Evolutionary conservation across 2,888 invertebrate species (phyloP), one percentile per base, ranked within the genome.

Genomic region (Drosophila subsilvestris): DNA sequence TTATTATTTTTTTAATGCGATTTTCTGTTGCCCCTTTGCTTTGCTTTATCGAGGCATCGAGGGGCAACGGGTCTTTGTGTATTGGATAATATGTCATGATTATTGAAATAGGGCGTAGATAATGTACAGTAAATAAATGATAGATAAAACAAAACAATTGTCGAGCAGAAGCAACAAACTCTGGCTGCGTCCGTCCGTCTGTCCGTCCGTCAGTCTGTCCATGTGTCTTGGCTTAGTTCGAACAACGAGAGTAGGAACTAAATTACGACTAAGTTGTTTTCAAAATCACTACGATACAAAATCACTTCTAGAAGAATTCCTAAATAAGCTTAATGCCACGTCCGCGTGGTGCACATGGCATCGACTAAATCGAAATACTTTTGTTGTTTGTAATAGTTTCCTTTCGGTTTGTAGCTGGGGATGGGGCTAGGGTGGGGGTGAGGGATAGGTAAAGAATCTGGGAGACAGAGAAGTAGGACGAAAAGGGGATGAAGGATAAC

Each of bases 251-350:
- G 54, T 81, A 82, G 69, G 86, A 83, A 83, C 80, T 86, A 86
- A 37, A 86, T 83, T 83, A 86, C 62, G 59, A 74, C 74, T 74
- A 74, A 71, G 63, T 65, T 58, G 72, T 73, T 80, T 78, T 73
- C 82, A 85, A 83, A 86, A 85, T 85, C 85, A 85, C 85, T 81
- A 78, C 75, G 76, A 81, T 82, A 76, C 80, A 74, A 84, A 86
- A 86, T 86, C 86, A 82, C 85, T 73, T 78, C 74, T 77, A 74
- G 70, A 77, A 74, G 74, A 86, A 82, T 77, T 65, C 48, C 59
- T 63, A 50, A 58, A 58, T 72, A 72, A 78, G 57, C 72, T 70
- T 69, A 61, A 80, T 83, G 83, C 82, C 86, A 76, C 78, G 65
- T 62, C 76, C 60, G 50, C 37, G 2, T 10, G n/a, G 18, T 7